A percentile compares a stretch with the other conserved stretches of the same genome.
phyloP scores from a whole-genome alignment of 2,113 vertebrate genomes.

The Microtus oregoni region DNA sequence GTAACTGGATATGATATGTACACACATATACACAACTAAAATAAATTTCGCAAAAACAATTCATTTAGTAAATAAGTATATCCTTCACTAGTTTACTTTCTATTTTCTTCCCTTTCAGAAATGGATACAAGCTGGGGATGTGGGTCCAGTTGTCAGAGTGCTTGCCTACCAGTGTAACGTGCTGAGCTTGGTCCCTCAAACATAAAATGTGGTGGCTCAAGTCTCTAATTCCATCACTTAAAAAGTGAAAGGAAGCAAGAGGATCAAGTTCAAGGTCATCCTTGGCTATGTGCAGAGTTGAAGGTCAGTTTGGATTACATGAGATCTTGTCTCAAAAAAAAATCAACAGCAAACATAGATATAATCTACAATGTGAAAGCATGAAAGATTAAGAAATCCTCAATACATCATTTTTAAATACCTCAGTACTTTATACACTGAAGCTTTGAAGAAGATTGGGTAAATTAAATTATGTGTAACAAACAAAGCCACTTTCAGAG shows the following conservation, averaged over 20 bases:
- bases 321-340: not conserved
- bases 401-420: not conserved
- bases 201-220: not conserved
- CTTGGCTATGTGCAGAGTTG: not conserved
- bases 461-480: not conserved
- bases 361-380: not conserved
- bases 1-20: not conserved
- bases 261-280: not conserved
- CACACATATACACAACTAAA: not conserved
- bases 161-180: not conserved
- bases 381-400: not conserved
- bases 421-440: not conserved
- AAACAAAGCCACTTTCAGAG: not conserved
- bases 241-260: not conserved
- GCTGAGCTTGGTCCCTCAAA: not conserved
- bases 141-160: not conserved
- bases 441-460: not conserved
- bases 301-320: not conserved
- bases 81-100: not conserved
- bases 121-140: not conserved
- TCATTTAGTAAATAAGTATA: not conserved
- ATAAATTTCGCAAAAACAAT: slow-evolving; percentile 18
- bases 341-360: not conserved
- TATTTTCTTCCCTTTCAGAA: slow-evolving; percentile 10
- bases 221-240: not conserved